Evolutionary conservation across 2,113 vertebrate species (phyloP).

Genomic region (Proteles cristata): DNA sequence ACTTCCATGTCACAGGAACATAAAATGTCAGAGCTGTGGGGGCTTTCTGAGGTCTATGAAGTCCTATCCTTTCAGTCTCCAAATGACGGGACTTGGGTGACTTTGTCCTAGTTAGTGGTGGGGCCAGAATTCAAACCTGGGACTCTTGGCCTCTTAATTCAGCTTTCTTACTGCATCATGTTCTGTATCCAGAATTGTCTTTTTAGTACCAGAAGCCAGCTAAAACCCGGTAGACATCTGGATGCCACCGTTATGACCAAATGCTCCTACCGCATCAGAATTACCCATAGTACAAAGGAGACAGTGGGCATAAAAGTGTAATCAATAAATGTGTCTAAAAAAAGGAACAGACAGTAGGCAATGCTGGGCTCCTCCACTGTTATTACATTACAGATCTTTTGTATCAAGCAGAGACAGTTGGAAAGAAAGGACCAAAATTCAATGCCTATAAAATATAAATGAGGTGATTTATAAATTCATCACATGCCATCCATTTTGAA

Average conservation of each 20-base stretch:
- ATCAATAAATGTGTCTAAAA: background rate
- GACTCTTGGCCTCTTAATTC: background rate
- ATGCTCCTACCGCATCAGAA: background rate
- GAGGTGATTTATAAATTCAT: conserved; percentile 28
- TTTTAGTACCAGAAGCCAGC: background rate
- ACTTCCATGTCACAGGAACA: background rate
- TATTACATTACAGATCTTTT: background rate
- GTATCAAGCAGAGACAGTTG: background rate
- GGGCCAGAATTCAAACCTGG: background rate
- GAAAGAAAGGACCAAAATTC: background rate
- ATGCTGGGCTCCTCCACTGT: background rate
- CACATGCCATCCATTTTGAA: background rate
- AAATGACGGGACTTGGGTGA: background rate
- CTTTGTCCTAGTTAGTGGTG: background rate
- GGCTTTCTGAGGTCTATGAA: background rate
- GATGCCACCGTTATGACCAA: background rate
- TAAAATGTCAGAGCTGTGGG: background rate
- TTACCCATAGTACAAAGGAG: background rate
- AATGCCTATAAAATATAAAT: conserved; percentile 13
- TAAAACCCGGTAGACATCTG: background rate
- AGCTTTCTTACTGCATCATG: background rate
- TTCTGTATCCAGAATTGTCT: background rate
- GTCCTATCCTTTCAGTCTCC: background rate
- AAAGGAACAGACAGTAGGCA: background rate
- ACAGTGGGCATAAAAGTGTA: background rate